phyloP scores from a whole-genome alignment of 2,797 vertebrate genomes.

The Echiichthys vipera region DNA sequence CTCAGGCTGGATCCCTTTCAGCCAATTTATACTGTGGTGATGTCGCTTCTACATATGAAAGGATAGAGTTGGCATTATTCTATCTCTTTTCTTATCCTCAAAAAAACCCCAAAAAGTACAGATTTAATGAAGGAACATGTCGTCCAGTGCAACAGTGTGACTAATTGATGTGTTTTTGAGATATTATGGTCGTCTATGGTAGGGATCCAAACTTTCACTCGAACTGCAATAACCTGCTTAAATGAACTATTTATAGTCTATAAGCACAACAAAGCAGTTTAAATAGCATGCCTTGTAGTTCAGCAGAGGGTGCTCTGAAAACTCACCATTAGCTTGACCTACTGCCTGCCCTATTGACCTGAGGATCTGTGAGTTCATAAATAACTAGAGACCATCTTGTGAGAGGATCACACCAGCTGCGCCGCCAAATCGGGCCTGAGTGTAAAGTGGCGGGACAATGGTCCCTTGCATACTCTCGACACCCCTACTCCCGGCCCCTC shows the following conservation, averaged over 20 bases:
- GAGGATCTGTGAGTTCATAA: background rate
- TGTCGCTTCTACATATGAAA: background rate
- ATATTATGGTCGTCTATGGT: background rate
- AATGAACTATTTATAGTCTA: too few species aligned
- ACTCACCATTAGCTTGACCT: too few species aligned
- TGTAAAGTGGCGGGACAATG: too few species aligned
- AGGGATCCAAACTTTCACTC: too few species aligned
- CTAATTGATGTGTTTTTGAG: background rate
- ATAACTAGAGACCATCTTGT: background rate
- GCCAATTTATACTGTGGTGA: background rate
- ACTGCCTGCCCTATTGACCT: background rate
- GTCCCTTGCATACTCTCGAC: too few species aligned
- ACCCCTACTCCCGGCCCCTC: too few species aligned
- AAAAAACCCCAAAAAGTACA: background rate
- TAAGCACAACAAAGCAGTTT: too few species aligned
- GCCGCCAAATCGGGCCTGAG: too few species aligned
- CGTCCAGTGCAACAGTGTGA: background rate
- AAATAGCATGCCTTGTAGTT: too few species aligned
- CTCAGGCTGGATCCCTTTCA: slow-evolving; percentile 49
- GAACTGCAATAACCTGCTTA: too few species aligned
- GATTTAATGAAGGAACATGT: slow-evolving; percentile 1
- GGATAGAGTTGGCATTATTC: background rate
- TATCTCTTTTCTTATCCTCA: background rate
- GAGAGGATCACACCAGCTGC: background rate
- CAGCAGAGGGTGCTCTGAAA: too few species aligned